These are phyloP conservation scores for Parauchenoglanis ngamensis DNA, from an alignment of 2,797 vertebrate species.

Conservation along the genomic window DNA sequence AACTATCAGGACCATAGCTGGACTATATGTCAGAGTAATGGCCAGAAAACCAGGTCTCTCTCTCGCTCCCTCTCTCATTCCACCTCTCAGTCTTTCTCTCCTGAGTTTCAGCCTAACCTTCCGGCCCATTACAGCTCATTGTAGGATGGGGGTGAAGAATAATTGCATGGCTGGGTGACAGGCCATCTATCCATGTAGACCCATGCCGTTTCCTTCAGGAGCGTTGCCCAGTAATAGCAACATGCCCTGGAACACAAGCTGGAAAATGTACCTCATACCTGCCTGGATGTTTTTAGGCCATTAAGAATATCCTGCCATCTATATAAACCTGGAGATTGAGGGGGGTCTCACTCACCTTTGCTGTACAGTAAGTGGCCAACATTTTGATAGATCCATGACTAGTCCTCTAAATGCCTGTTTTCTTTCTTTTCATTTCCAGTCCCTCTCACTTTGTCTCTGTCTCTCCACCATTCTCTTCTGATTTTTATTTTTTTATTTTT, in stretches of 20 bases:
- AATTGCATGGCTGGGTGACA: slow-evolving; percentile 61
- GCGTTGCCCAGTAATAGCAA: slow-evolving; percentile 56
- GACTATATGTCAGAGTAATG: slow-evolving; percentile 54
- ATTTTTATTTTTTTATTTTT: neutral
- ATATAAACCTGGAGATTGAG: slow-evolving; percentile 46
- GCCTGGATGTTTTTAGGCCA: slow-evolving; percentile 54
- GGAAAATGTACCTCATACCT: slow-evolving; percentile 59
- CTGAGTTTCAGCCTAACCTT: slow-evolving; percentile 52
- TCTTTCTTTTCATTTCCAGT: slow-evolving; percentile 44
- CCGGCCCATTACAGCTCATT: slow-evolving; percentile 60
- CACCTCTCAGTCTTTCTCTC: slow-evolving; percentile 41
- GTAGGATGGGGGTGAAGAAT: slow-evolving; percentile 58
- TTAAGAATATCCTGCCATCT: slow-evolving; percentile 52
- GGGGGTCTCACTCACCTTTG: slow-evolving; percentile 37
- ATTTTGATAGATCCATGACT: slow-evolving; percentile 51
- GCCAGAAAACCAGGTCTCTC: slow-evolving; percentile 36
- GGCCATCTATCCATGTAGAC: slow-evolving; percentile 61
- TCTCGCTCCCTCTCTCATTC: slow-evolving; percentile 34
- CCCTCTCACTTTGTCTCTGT: neutral
- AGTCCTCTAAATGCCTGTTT: slow-evolving; percentile 46
- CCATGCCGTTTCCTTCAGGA: slow-evolving; percentile 57
- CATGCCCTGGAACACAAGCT: slow-evolving; percentile 61
- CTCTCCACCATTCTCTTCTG: neutral
- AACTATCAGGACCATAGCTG: slow-evolving; percentile 48
- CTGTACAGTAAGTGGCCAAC: slow-evolving; percentile 36